Conservation (phyloP, 2,888 invertebrate genomes). For the Drosophila austrosaltans region DNA sequence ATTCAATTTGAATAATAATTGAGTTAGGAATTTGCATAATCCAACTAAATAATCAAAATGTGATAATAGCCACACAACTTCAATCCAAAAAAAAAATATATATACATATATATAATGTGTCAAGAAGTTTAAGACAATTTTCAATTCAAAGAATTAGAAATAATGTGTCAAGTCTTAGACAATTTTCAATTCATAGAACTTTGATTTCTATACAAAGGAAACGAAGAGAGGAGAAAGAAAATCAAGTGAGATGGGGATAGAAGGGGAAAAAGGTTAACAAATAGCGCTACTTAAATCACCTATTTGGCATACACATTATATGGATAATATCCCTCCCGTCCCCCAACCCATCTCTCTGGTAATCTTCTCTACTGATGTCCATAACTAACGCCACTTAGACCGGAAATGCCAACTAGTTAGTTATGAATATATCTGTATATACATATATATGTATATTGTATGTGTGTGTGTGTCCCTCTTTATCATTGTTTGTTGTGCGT, state of each 20-base stretch:
- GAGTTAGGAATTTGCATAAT: not conserved
- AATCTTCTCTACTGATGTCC: constrained; percentile 37
- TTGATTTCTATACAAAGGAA: not conserved
- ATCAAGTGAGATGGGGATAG: not conserved
- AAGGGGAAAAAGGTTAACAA: constrained; percentile 14
- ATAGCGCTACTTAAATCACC: constrained; percentile 18
- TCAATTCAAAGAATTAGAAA: too few species aligned
- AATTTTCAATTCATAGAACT: not conserved
- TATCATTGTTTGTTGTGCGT: not conserved
- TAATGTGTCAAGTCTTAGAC: not conserved
- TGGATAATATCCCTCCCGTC: constrained; percentile 20
- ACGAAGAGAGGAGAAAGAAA: not conserved
- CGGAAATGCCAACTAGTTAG: constrained; percentile 65
- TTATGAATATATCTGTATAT: constrained; percentile 24
- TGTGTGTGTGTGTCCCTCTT: constrained; percentile 19
- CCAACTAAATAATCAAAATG: not conserved
- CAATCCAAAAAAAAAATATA: too few species aligned
- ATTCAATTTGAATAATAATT: not conserved
- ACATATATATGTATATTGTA: constrained; percentile 7
- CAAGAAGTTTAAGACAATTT: too few species aligned
- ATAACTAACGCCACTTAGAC: constrained; percentile 61
- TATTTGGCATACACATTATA: constrained; percentile 15
- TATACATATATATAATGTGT: too few species aligned
- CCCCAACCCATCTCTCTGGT: constrained; percentile 7
- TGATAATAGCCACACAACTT: not conserved